Percentiles rank a stretch among this genome's conserved stretches.
Conservation (phyloP, 2,113 vertebrate genomes). For the Delphinapterus leucas region DNA sequence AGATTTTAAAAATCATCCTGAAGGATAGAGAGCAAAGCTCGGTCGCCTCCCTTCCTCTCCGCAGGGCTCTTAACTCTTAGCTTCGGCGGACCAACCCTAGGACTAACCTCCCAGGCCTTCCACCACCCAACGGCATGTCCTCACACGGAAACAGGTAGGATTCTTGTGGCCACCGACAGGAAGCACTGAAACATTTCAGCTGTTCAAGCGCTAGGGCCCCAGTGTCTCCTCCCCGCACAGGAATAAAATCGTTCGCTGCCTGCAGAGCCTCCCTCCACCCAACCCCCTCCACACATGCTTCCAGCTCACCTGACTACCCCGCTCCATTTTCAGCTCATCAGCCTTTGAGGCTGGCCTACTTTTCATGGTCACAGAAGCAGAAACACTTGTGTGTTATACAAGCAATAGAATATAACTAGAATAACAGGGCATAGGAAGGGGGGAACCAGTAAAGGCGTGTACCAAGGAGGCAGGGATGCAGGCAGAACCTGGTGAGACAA, state of each 20-base stretch:
- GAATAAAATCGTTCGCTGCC: neutral
- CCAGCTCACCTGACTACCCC: conserved; percentile 59
- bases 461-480: neutral
- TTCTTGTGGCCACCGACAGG: neutral
- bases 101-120: neutral
- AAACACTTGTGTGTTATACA: conserved; percentile 9
- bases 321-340: conserved; percentile 62
- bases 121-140: neutral
- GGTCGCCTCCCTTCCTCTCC: neutral
- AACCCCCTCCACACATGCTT: neutral
- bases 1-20: neutral
- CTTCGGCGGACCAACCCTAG: neutral
- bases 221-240: neutral
- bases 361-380: conserved; percentile 30
- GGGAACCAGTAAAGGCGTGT: accelerated
- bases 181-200: neutral
- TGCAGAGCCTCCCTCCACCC: neutral
- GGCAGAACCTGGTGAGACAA: neutral
- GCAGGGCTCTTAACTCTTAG: neutral
- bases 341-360: conserved; percentile 55
- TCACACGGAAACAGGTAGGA: neutral
- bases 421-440: neutral
- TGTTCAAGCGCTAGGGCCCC: neutral
- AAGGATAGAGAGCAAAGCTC: neutral
- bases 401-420: conserved; percentile 4